A percentile compares a stretch with the other conserved stretches of the same genome.
These are phyloP conservation scores for Actinia tenebrosa DNA, from an alignment of 64 coral and sea anemone genomes.

Conservation along the genomic window DNA sequence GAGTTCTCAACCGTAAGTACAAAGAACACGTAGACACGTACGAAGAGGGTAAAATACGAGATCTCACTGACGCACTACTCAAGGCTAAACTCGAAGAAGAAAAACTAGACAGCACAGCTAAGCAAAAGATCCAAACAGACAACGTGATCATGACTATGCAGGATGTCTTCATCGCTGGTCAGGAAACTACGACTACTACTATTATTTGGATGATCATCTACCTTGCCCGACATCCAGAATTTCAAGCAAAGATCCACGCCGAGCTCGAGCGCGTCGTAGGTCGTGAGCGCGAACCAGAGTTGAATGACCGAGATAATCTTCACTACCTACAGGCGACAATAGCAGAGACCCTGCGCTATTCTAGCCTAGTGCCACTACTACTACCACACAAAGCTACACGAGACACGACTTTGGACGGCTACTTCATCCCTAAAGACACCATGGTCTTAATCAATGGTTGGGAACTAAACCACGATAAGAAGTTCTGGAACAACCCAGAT, in stretches of 20 bases:
- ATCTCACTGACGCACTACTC: constrained; percentile 67
- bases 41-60: constrained; percentile 15
- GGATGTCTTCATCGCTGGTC: constrained; percentile 62
- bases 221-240: constrained; percentile 30
- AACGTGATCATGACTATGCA: constrained; percentile 48
- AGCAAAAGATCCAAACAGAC: constrained; percentile 25
- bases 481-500: constrained; percentile 57
- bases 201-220: constrained; percentile 57
- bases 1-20: constrained; percentile 51
- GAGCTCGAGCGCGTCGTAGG: constrained; percentile 33
- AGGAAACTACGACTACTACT: constrained; percentile 66
- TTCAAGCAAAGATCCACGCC: constrained; percentile 28
- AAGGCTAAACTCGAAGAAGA: constrained; percentile 36
- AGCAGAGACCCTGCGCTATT: constrained; percentile 31
- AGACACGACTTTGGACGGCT: constrained; percentile 56
- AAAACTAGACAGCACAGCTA: constrained; percentile 3
- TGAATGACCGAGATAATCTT: background rate
- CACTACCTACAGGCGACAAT: constrained; percentile 32
- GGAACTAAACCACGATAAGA: constrained; percentile 63
- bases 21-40: constrained; percentile 46
- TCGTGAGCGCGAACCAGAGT: background rate
- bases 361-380: constrained; percentile 40
- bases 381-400: constrained; percentile 58
- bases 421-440: constrained; percentile 61
- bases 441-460: constrained; percentile 56